A percentile compares a stretch with the other conserved stretches of the same genome.
These are phyloP conservation scores for Potamilus streckersoni DNA, from an alignment of 1,140 invertebrate species.

Conservation along the genomic window DNA sequence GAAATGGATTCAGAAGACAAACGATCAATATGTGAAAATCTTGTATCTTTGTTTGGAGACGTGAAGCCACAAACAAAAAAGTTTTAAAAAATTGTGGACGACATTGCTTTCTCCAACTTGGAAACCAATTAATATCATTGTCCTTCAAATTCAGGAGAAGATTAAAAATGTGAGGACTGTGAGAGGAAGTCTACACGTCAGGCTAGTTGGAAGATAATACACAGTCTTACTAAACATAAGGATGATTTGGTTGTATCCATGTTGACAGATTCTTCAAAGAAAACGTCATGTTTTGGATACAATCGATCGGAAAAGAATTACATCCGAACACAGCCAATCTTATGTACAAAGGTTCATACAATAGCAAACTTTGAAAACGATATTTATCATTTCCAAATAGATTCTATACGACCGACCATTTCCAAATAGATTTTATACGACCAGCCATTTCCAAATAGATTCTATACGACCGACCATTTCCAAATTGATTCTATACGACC, in stretches of 20 bases:
- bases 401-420: no score
- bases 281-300: conserved; percentile 25
- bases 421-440: no score
- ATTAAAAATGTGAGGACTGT: conserved; percentile 24
- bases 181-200: conserved; percentile 24
- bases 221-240: background rate
- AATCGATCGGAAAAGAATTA: no score
- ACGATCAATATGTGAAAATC: conserved; percentile 7
- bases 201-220: conserved; percentile 18
- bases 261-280: conserved; percentile 8
- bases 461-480: no score
- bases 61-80: conserved; percentile 21
- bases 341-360: no score
- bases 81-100: background rate
- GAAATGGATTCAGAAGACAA: conserved; percentile 13
- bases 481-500: no score
- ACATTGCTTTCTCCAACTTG: conserved; percentile 22
- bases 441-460: no score
- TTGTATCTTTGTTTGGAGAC: conserved; percentile 17
- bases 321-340: no score
- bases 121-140: conserved; percentile 35
- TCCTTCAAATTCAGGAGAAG: conserved; percentile 28
- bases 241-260: background rate
- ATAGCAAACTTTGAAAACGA: no score
- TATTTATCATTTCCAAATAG: no score